These are phyloP conservation scores for Albula goreensis DNA, from an alignment of 2,113 vertebrate genomes.

Conservation along the genomic window DNA sequence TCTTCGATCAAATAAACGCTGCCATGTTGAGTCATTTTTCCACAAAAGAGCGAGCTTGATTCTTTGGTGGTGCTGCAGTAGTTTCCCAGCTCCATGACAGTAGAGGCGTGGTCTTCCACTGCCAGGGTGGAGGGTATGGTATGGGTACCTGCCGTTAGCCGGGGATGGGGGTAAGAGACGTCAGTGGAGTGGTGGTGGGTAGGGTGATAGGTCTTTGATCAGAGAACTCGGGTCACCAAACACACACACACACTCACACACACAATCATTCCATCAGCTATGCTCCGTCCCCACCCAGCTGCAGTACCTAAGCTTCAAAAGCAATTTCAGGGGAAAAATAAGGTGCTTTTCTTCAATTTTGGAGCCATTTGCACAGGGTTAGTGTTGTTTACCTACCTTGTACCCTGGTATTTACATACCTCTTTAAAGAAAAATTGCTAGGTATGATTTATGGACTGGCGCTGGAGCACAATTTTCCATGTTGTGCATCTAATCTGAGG, in stretches of 20 bases:
- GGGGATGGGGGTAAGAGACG: constrained; percentile 52
- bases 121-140: constrained; percentile 38
- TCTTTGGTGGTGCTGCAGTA: too few species aligned
- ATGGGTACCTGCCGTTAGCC: constrained; percentile 53
- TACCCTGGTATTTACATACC: constrained; percentile 99
- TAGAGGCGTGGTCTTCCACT: constrained; percentile 29
- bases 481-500: constrained; percentile 96
- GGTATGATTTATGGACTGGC: constrained; percentile 98
- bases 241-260: constrained; percentile 69
- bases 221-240: constrained; percentile 79
- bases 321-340: constrained; percentile 99
- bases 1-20: neutral
- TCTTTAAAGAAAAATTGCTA: constrained; percentile 96
- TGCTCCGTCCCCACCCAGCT: constrained; percentile 82
- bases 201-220: constrained; percentile 90
- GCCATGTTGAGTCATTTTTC: too few species aligned
- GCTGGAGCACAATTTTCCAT: constrained; percentile 97
- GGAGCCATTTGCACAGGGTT: constrained; percentile 97
- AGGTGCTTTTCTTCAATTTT: constrained; percentile 99
- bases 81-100: too few species aligned
- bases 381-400: constrained; percentile 99
- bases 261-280: constrained; percentile 84
- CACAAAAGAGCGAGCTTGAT: too few species aligned
- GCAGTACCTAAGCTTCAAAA: constrained; percentile 89
- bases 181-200: constrained; percentile 17